Base-by-base conservation (phyloP, 1,140 invertebrate genomes). In the Phenacoccus solenopsis region DNA sequence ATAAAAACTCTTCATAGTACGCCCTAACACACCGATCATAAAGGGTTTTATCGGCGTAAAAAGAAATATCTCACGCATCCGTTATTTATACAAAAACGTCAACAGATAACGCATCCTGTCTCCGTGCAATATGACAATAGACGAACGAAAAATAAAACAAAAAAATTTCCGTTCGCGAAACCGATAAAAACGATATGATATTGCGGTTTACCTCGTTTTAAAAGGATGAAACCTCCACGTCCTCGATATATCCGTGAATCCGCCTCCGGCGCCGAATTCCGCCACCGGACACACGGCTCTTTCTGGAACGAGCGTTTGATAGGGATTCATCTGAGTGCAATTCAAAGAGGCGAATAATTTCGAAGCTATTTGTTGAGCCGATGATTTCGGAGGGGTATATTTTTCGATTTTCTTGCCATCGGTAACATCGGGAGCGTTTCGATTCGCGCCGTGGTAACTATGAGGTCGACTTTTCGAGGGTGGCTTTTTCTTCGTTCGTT, bases 201-300 rank as follows among this genome's bases (percentile, higher is more conserved):
- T n/a, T n/a, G 56, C 7, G 56, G 16, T 10, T 64, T 20, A 64
- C 59, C 59, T 64, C 59, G 16, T 64, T 10, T 27, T 24, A 64
- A 64, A 64, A 20, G 59, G 59, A 64, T 64, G 59, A 64, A 64
- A 64, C 59, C 59, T 64, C 59, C 59, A 64, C 1, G 59, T 64
- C 1, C 59, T 3, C 59, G 59, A 64, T 24, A 64, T 16, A 64
- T 64, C 59, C 20, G 59, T 24, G 22, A 64, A 64, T 24, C 59
- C 59, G 10, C 59, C 59, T 1, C 59, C 59, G 16, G 59, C 59
- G 16, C 59, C 59, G 21, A 64, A 64, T 20, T 64, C 59, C 22
- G 25, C 16, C 56, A 20, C 7, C 56, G 56, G 56, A 25, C 25
- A 4, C 2, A 25, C 25, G 25, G 59, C 22, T 9, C 21, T 27